Base-by-base conservation (phyloP, 2,797 vertebrate species). In the Balearica regulorum region DNA sequence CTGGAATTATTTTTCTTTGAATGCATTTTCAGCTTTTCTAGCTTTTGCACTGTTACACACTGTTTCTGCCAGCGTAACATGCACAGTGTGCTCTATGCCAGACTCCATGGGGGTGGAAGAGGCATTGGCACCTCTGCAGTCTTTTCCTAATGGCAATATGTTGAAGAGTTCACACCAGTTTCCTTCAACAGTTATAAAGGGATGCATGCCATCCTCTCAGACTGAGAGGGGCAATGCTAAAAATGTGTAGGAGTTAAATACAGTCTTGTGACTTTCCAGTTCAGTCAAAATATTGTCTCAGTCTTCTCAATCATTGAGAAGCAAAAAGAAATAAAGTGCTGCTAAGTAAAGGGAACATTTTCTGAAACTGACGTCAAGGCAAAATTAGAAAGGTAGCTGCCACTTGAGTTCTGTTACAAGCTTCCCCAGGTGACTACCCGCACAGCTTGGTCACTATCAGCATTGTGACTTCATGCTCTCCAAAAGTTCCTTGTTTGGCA, bases 1-100 rank as follows among this genome's bases (percentile, higher is more conserved):
- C 97, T 98, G 97, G 97, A 97, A 95, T 97, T 95, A 11, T 22
- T 89, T 93, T 94, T 89, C 85, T 93, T 90, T 80, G 44, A 82
- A 89, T 86, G 61, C 85, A 33, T 89, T 93, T 94, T 93, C 66
- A 85, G 89, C 79, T 96, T 92, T 92, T 69, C 69, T 94, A 78
- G 87, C 87, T 95, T 94, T 62, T 83, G 87, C 48, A 24, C 75
- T 87, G 57, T 86, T 86, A 35, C 0, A 2, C 14, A 17, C 54
- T 18, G 18, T 89, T 92, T 72, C 69, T 76, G 93, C 54, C 51
- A 53, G 83, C 41, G 33, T 39, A 82, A 54, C 75, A 51, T 87
- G 53, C 68, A 57, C 39, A 21, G 44, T 61, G 31, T n/a, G 46
- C 53, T 78, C 58, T 75, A 4, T 5, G 29, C 83, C 76, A 65